Evolutionary conservation across 2,888 invertebrate genomes (phyloP), one percentile per base, ranked within the genome.

Genomic region (Lasioglossum vierecki): DNA sequence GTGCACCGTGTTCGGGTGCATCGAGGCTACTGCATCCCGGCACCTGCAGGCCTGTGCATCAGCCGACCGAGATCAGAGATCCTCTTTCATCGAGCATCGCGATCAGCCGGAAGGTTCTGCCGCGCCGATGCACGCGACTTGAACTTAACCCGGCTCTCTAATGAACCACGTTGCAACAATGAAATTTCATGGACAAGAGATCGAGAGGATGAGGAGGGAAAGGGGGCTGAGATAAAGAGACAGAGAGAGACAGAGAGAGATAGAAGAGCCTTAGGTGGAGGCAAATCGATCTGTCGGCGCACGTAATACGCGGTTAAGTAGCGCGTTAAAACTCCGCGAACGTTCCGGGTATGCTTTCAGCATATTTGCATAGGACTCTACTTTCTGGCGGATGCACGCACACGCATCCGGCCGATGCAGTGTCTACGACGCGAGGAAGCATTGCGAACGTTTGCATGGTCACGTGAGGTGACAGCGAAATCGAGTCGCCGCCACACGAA

Each of bases 331-430:
- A 90, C 88, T 88, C 86, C 79, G 79, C 83, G 82, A 86, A 82
- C 90, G 88, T 90, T 85, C 84, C 82, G 79, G 79, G 85, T 88
- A 89, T 91, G 89, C 88, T 91, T 88, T 88, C 84, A 84, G 88
- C 87, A 88, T 89, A 92, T 91, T 91, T 90, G 89, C 89, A 84
- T 88, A 88, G 88, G 85, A 91, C 88, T 90, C 87, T 86, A 79
- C 85, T 84, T 88, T 86, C 83, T 83, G 84, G 81, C 77, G 78
- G 76, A 80, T 83, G 74, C 80, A 76, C 78, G 73, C 74, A 60
- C 44, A 78, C 66, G 44, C 44, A 73, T 41, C 30, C 49, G 70
- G 44, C 15, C 73, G 22, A 39, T 30, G 8, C 71, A 73, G 79
- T 80, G 81, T 81, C 72, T 78, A 82, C 63, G 80, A 75, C 63